Percentiles rank a stretch among this genome's conserved stretches.
These are phyloP conservation scores for Eurystomus glaucurus DNA, from an alignment of 2,797 vertebrate species.

Conservation along the genomic window DNA sequence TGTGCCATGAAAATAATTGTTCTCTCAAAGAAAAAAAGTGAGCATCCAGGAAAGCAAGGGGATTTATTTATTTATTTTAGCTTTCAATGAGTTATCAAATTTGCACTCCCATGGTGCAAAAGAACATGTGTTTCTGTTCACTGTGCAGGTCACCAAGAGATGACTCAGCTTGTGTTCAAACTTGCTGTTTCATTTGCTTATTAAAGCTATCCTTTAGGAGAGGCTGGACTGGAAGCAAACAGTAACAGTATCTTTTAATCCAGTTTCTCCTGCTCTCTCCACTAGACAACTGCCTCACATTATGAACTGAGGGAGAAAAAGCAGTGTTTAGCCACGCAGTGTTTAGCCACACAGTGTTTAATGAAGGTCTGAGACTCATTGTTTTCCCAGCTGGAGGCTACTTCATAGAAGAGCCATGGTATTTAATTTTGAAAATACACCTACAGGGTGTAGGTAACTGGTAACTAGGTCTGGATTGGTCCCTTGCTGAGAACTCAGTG, in stretches of 20 bases:
- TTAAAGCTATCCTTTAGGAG: not conserved
- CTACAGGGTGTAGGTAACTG: not conserved
- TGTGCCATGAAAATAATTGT: not conserved
- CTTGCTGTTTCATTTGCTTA: not conserved
- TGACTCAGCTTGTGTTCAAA: not conserved
- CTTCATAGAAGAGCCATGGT: not conserved
- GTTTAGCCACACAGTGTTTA: not conserved
- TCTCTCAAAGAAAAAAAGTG: not conserved
- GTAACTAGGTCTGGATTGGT: not conserved
- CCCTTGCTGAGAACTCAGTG: not conserved
- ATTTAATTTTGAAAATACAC: conserved; percentile 12
- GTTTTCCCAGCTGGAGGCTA: not conserved
- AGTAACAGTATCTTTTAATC: not conserved
- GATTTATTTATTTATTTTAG: not conserved
- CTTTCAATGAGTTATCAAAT: not conserved
- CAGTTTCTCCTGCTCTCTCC: not conserved
- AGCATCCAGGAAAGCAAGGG: not conserved
- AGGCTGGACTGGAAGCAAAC: not conserved
- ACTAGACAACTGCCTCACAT: not conserved
- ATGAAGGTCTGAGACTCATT: not conserved
- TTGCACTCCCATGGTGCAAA: not conserved
- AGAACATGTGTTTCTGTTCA: not conserved
- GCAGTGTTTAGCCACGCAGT: not conserved
- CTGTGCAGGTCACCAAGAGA: not conserved
- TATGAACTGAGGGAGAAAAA: not conserved